A percentile compares a stretch with the other conserved stretches of the same genome.
phyloP scores from a whole-genome alignment of 2,888 invertebrate genomes.

The Pilophorus perplexus region DNA sequence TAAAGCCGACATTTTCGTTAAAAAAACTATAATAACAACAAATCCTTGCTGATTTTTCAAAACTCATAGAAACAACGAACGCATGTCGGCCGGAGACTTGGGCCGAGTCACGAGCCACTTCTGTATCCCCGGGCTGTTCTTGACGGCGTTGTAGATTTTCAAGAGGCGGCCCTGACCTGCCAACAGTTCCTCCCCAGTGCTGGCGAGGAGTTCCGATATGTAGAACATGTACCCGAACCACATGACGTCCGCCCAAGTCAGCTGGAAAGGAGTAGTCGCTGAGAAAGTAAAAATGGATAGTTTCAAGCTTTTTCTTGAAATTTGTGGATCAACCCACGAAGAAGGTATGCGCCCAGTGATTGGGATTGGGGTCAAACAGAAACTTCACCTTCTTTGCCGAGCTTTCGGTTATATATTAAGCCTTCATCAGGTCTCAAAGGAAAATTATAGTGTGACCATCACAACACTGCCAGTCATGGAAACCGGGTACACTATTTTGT shows the following conservation, averaged over 20 bases:
- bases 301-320: background rate
- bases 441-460: too few relatives aligned
- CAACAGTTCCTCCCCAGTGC: constrained; percentile 10
- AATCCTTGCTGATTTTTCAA: too few relatives aligned
- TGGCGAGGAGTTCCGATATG: background rate
- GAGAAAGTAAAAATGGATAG: background rate
- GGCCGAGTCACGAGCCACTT: constrained; percentile 28
- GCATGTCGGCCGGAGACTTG: constrained; percentile 4
- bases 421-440: too few relatives aligned
- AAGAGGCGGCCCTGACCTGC: background rate
- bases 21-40: too few relatives aligned
- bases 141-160: background rate
- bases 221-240: constrained; percentile 12
- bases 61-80: background rate
- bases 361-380: too few relatives aligned
- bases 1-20: too few relatives aligned
- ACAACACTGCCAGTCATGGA: too few relatives aligned
- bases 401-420: too few relatives aligned
- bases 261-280: constrained; percentile 24
- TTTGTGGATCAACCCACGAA: too few relatives aligned
- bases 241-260: constrained; percentile 39
- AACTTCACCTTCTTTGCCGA: too few relatives aligned
- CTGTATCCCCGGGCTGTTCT: constrained; percentile 12
- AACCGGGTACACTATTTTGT: too few relatives aligned
- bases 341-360: too few relatives aligned